A percentile compares a stretch with the other conserved stretches of the same genome.
Conservation (phyloP, 2,113 vertebrate species). For the Scomber colias region DNA sequence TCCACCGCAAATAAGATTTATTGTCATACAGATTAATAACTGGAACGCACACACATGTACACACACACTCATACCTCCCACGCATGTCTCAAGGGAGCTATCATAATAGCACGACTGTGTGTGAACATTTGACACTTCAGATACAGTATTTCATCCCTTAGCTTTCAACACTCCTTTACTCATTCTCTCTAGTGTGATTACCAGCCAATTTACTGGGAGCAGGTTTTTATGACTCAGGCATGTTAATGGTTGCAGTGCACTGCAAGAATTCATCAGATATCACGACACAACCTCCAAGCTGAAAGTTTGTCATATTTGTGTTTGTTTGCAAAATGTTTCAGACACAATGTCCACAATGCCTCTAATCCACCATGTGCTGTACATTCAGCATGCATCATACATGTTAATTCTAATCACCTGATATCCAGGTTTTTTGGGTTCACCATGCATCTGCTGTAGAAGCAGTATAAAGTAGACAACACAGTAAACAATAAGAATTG, state of each 20-base stretch:
- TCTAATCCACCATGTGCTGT: background rate
- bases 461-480: background rate
- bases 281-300: constrained; percentile 7
- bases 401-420: background rate
- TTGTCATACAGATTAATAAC: constrained; percentile 72
- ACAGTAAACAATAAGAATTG: background rate
- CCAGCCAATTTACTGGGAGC: constrained; percentile 20
- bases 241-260: constrained; percentile 14
- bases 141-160: constrained; percentile 16
- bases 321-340: constrained; percentile 11
- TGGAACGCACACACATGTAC: constrained; percentile 15
- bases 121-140: constrained; percentile 51
- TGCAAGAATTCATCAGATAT: constrained; percentile 13
- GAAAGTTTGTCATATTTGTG: background rate
- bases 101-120: background rate
- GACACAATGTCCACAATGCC: background rate
- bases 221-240: constrained; percentile 9
- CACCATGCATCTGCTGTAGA: background rate
- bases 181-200: constrained; percentile 7
- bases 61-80: constrained; percentile 2
- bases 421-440: constrained; percentile 13
- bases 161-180: constrained; percentile 12
- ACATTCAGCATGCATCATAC: background rate
- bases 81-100: constrained; percentile 32
- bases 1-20: constrained; percentile 71